Percentiles rank a stretch among this genome's conserved stretches.
These are phyloP conservation scores for Sporophila hypoxantha DNA, from an alignment of 2,113 vertebrate species.

Conservation along the genomic window DNA sequence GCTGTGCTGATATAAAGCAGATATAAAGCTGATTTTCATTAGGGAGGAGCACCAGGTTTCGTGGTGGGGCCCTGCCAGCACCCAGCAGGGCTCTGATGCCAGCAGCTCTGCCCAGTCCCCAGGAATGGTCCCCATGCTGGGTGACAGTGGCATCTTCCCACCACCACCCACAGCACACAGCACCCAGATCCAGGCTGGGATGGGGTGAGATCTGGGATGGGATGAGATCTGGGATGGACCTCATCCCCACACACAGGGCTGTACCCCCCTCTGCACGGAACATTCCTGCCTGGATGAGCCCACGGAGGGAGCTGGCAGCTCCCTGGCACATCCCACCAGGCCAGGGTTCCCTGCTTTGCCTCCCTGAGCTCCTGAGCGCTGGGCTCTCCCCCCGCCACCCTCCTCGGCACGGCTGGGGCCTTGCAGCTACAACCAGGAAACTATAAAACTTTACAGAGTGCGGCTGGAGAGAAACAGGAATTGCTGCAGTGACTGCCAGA, in stretches of 20 bases:
- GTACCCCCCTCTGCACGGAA: not conserved
- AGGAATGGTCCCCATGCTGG: fast-evolving
- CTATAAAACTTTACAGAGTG: slow-evolving; percentile 70
- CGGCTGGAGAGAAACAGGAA: slow-evolving; percentile 66
- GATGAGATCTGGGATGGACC: not conserved
- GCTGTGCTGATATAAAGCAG: not conserved
- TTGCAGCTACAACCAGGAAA: slow-evolving; percentile 63
- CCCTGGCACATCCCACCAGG: not conserved
- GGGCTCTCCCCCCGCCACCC: slow-evolving; percentile 21
- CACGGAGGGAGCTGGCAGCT: not conserved
- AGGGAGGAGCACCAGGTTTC: not conserved
- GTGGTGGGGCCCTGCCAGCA: fast-evolving
- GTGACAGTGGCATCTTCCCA: not conserved
- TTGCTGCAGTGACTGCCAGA: slow-evolving; percentile 56
- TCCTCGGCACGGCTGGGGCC: slow-evolving; percentile 40
- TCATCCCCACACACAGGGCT: not conserved
- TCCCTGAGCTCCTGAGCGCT: not conserved
- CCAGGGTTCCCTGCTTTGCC: fast-evolving
- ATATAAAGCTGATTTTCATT: slow-evolving; percentile 29
- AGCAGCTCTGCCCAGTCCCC: not conserved
- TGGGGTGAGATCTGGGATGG: not conserved
- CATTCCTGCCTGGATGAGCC: not conserved
- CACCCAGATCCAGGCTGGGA: fast-evolving
- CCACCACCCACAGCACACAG: fast-evolving
- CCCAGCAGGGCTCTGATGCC: fast-evolving